Conservation (phyloP, 2,797 vertebrate genomes). For the Pipistrellus pipistrellus region DNA sequence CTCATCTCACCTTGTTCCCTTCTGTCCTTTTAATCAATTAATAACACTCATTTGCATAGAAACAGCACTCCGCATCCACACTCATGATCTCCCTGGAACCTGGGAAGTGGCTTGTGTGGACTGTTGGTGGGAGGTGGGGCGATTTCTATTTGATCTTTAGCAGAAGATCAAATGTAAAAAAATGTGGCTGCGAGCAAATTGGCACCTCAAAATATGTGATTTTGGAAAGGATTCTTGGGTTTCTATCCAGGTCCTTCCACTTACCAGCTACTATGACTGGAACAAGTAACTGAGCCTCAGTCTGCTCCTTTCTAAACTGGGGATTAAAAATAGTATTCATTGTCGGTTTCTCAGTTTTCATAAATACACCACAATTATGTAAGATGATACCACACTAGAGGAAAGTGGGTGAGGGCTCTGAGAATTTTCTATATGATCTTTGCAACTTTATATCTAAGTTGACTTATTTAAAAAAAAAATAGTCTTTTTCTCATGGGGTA, state of each 20-base stretch:
- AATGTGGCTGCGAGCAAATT: not conserved
- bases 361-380: not conserved
- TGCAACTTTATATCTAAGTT: not conserved
- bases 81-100: not conserved
- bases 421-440: not conserved
- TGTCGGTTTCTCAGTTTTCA: not conserved
- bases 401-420: not conserved
- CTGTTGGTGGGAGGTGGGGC: not conserved
- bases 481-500: not conserved
- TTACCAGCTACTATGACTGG: not conserved
- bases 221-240: not conserved
- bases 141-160: not conserved
- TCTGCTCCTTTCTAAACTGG: not conserved
- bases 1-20: not conserved
- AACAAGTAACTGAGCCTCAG: not conserved
- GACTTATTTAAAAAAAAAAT: not conserved
- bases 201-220: not conserved
- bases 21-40: not conserved
- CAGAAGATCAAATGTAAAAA: not conserved
- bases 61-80: not conserved
- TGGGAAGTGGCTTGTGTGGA: not conserved
- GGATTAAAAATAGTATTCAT: not conserved
- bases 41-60: not conserved
- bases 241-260: not conserved
- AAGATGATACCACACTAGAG: not conserved